Evolutionary conservation across 2,797 vertebrate species (phyloP), one percentile per base, ranked within the genome.

Genomic region (Merluccius polli): DNA sequence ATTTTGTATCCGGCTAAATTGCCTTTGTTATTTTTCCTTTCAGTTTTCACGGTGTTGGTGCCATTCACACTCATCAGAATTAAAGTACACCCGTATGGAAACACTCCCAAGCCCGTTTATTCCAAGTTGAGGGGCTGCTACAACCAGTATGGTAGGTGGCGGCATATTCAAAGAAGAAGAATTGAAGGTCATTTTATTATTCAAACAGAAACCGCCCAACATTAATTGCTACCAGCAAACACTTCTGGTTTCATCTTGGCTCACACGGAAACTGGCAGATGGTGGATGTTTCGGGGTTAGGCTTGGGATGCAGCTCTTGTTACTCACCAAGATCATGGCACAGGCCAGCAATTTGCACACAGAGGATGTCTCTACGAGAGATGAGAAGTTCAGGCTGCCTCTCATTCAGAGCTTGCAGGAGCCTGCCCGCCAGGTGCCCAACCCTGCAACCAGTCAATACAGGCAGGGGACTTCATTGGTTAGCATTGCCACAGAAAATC

Each of bases 301-400:
- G 59, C 9, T 65, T 27, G 59, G 21, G 52, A 21, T 52, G 52
- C 8, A 5, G 59, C 24, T 27, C 59, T 27, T 18, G n/a, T 24
- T 24, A 77, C 93, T 94, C 89, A 99, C 98, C 97, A 21, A 99
- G 87, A 84, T 99, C 98, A 4, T 99, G 98, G 78, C 97, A 99
- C 76, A 99, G 95, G 0, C 98, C 97, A 18, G 97, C 98, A 0
- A 99, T 97, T 91, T 98, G 96, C 71, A 99, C 97, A 79, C 98
- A 99, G 0, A 99, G 94, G 21, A 96, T 86, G 76, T 99, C 98
- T 84, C 94, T 90, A 2, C 81, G 85, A 52, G 90, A 93, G 81
- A 99, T 98, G 30, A 84, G 76, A 59, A 99, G 92, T 2, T 97
- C 97, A 0, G 95, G 95, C 30, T 99, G 98, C 32, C 87, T 93